A percentile compares a stretch with the other conserved stretches of the same genome.
phyloP scores from a whole-genome alignment of 2,113 vertebrate genomes.

The Agelaius phoeniceus region DNA sequence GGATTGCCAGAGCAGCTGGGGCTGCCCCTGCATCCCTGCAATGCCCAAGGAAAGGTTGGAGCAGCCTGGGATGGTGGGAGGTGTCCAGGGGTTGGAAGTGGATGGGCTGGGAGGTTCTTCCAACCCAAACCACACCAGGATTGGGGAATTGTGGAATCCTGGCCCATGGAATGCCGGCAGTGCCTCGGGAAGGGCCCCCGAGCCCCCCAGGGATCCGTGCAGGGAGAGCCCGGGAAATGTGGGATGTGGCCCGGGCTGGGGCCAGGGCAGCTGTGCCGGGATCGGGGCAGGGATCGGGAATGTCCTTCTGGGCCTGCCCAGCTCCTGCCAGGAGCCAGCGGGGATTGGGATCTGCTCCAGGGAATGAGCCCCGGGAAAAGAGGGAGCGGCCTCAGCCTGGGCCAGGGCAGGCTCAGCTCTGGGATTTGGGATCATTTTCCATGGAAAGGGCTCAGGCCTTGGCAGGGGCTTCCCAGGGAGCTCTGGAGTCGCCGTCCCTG shows the following conservation, averaged over 20 bases:
- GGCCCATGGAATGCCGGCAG: not conserved
- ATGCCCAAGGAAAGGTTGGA: rapidly evolving
- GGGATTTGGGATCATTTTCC: not conserved
- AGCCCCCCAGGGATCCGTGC: not conserved
- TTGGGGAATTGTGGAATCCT: not conserved
- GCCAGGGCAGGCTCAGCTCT: rapidly evolving
- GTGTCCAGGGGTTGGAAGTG: not conserved
- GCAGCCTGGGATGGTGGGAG: rapidly evolving
- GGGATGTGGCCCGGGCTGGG: not conserved
- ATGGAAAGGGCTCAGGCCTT: not conserved
- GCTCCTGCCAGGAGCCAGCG: not conserved
- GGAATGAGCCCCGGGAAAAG: not conserved
- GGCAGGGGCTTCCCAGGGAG: not conserved
- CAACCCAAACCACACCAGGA: rapidly evolving
- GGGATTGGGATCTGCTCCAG: not conserved
- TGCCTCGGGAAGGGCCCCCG: not conserved
- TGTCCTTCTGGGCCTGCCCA: not conserved
- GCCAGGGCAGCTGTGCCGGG: not conserved
- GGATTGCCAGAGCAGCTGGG: not conserved
- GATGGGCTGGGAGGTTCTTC: not conserved
- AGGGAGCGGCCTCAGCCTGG: not conserved
- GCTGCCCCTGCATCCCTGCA: not conserved
- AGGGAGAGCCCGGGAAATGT: not conserved
- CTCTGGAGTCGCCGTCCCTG: not conserved
- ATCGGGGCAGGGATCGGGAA: not conserved